Evolutionary conservation across 2,888 invertebrate genomes (phyloP).

Genomic region (Isoperla grammatica): DNA sequence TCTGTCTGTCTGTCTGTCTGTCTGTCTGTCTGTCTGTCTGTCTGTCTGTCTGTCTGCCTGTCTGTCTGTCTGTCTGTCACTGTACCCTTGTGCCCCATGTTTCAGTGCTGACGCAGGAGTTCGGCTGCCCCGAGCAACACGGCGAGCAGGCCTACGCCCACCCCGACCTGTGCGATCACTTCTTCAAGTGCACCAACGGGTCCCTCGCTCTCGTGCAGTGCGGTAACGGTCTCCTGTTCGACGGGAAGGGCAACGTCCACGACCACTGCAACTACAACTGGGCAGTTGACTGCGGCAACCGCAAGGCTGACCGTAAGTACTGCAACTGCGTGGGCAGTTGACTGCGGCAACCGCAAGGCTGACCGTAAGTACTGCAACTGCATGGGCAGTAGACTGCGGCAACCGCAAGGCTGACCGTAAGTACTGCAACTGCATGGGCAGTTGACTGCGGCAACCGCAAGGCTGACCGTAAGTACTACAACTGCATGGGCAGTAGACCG

Average conservation of each 20-base stretch:
- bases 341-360: conserved; percentile 74
- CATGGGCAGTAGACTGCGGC: conserved; percentile 89
- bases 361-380: conserved; percentile 80
- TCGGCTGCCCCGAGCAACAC: conserved; percentile 73
- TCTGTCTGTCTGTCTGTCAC: too few relatives aligned
- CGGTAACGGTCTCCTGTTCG: conserved; percentile 86
- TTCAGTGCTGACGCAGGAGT: conserved; percentile 58
- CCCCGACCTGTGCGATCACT: conserved; percentile 80
- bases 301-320: conserved; percentile 82
- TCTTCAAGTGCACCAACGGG: conserved; percentile 88
- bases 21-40: too few relatives aligned
- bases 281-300: conserved; percentile 80
- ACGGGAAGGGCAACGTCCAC: conserved; percentile 83
- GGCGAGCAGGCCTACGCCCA: conserved; percentile 81
- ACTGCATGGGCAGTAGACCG: conserved; percentile 87
- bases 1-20: too few relatives aligned
- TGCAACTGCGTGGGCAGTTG: conserved; percentile 93
- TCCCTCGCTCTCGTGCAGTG: conserved; percentile 84
- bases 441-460: conserved; percentile 78
- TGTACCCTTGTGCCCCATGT: too few relatives aligned
- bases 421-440: conserved; percentile 93
- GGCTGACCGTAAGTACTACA: conserved; percentile 77
- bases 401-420: conserved; percentile 77
- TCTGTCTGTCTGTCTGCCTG: too few relatives aligned
- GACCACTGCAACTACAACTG: conserved; percentile 93